These are phyloP conservation scores for Drosophila koepferae DNA, from an alignment of 2,888 invertebrate genomes.

Conservation along the genomic window DNA sequence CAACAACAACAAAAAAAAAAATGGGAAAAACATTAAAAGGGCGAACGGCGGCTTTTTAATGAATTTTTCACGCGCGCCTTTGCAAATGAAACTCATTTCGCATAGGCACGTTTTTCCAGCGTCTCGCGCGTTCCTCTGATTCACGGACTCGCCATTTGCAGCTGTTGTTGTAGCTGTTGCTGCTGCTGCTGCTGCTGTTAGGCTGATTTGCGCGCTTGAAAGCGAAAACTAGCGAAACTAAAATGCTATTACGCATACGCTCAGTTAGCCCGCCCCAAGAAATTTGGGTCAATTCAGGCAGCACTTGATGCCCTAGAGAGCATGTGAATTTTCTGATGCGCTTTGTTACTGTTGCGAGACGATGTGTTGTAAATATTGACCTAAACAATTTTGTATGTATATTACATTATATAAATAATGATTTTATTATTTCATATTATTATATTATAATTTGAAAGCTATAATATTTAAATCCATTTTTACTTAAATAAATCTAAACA, in stretches of 20 bases:
- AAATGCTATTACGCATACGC: conserved; percentile 79
- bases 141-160: conserved; percentile 22
- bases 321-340: not conserved
- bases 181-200: conserved; percentile 40
- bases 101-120: conserved; percentile 70
- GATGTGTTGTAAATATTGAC: no score
- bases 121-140: conserved; percentile 28
- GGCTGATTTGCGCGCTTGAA: conserved; percentile 73
- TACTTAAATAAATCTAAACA: no score
- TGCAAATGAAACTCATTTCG: conserved; percentile 78
- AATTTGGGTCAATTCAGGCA: conserved; percentile 71
- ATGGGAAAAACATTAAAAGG: conserved; percentile 11
- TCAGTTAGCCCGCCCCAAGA: conserved; percentile 51
- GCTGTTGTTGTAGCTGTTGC: conserved; percentile 32
- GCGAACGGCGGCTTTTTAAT: conserved; percentile 68
- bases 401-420: no score
- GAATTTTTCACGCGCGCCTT: conserved; percentile 79
- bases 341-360: not conserved
- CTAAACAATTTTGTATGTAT: no score
- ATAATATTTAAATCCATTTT: no score
- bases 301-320: conserved; percentile 6
- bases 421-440: no score
- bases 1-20: conserved; percentile 20
- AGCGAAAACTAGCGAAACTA: conserved; percentile 80
- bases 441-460: no score